phyloP scores from a whole-genome alignment of 2,797 vertebrate species.

The Thripadectes ignobilis region DNA sequence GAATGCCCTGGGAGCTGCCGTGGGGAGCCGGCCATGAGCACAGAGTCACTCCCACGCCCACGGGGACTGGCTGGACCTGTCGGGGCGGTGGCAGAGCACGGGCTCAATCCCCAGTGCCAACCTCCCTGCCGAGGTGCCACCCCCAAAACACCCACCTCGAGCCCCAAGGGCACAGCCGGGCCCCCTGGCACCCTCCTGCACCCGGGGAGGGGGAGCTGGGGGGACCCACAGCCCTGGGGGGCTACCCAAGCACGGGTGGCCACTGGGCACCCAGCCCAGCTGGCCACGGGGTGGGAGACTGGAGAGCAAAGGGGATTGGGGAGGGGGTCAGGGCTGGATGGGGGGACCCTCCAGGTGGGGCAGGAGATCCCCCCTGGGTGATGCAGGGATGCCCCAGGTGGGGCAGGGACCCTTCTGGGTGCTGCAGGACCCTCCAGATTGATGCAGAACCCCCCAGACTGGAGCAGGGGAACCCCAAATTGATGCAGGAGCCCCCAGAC shows the following conservation, averaged over 20 bases:
- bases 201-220: background rate
- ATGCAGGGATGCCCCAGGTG: too few species aligned
- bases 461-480: too few species aligned
- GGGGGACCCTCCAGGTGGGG: background rate
- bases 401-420: background rate
- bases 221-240: background rate
- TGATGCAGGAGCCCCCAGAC: too few species aligned
- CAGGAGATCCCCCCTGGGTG: too few species aligned
- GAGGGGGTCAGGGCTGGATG: background rate
- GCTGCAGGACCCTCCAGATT: too few species aligned
- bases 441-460: too few species aligned
- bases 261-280: background rate
- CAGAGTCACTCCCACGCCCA: fast-evolving
- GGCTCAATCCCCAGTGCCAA: background rate
- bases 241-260: background rate
- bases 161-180: too few species aligned
- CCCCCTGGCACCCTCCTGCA: too few species aligned
- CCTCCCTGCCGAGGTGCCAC: background rate
- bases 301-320: background rate
- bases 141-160: fast-evolving
- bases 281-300: background rate
- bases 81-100: background rate
- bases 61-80: background rate
- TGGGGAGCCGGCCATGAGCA: background rate
- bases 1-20: background rate